Evolutionary conservation across 2,888 invertebrate genomes (phyloP).

Genomic region (Cephus nigrinus): DNA sequence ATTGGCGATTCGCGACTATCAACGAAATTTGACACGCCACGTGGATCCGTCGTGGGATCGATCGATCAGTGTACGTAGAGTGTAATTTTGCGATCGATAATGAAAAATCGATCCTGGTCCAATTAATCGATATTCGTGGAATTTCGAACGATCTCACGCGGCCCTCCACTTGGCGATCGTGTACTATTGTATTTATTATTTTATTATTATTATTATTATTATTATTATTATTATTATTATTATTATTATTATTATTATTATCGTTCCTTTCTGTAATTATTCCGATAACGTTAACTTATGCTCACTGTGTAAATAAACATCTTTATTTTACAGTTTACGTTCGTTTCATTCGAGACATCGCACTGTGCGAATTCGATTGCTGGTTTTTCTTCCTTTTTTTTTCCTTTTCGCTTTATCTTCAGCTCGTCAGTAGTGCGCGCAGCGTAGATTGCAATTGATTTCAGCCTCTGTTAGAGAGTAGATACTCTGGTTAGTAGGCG

Average conservation of each 20-base stretch:
- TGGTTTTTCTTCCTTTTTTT: conserved; percentile 8
- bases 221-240: conserved; percentile 30
- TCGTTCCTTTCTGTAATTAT: conserved; percentile 22
- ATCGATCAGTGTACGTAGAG: too few species aligned
- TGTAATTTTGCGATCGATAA: too few species aligned
- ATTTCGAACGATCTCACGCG: neutral
- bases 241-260: conserved; percentile 17
- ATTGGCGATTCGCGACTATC: too few species aligned
- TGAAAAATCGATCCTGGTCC: too few species aligned
- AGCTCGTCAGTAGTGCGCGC: neutral
- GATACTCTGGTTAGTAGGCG: too few species aligned
- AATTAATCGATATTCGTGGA: neutral
- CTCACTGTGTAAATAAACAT: conserved; percentile 46
- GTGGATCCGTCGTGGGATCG: too few species aligned
- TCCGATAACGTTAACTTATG: conserved; percentile 12
- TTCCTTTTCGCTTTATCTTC: neutral
- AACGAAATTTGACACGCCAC: too few species aligned
- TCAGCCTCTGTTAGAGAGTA: neutral
- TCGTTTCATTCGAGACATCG: conserved; percentile 13
- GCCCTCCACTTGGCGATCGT: neutral
- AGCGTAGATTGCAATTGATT: neutral
- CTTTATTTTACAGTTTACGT: conserved; percentile 43
- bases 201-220: conserved; percentile 33
- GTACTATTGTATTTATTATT: conserved; percentile 25
- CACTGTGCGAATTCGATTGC: neutral